Conservation (phyloP, 2,113 vertebrate species). For the Eupsittula cactorum region DNA sequence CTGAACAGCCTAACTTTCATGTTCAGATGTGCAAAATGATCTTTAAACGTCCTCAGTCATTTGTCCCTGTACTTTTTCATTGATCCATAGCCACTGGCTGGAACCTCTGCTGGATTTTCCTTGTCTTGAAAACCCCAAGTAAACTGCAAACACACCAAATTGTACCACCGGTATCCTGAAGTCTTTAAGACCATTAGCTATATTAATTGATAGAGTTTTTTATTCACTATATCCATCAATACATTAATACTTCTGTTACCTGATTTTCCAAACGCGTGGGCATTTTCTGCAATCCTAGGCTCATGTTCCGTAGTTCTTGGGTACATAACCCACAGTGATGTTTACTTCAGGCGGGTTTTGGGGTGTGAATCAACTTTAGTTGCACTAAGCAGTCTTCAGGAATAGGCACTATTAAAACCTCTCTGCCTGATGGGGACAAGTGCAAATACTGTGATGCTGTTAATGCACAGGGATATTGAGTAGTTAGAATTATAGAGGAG, state of each 20-base stretch:
- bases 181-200: neutral
- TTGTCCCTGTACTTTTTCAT: neutral
- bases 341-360: neutral
- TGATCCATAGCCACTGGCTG: neutral
- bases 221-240: neutral
- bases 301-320: neutral
- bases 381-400: neutral
- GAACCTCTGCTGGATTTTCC: neutral
- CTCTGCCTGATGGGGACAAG: neutral
- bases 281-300: neutral
- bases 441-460: neutral
- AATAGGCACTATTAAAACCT: neutral
- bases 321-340: neutral
- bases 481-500: neutral
- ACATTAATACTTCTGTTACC: neutral
- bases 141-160: neutral
- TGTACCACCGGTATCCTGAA: neutral
- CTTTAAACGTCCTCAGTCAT: neutral
- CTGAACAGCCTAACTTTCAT: neutral
- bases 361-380: neutral
- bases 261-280: neutral
- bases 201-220: neutral
- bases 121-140: neutral
- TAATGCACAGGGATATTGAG: neutral
- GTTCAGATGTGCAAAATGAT: neutral